Evolutionary conservation across 2,797 vertebrate genomes (phyloP), one percentile per base, ranked within the genome.

Genomic region (Telmatherina bonti): DNA sequence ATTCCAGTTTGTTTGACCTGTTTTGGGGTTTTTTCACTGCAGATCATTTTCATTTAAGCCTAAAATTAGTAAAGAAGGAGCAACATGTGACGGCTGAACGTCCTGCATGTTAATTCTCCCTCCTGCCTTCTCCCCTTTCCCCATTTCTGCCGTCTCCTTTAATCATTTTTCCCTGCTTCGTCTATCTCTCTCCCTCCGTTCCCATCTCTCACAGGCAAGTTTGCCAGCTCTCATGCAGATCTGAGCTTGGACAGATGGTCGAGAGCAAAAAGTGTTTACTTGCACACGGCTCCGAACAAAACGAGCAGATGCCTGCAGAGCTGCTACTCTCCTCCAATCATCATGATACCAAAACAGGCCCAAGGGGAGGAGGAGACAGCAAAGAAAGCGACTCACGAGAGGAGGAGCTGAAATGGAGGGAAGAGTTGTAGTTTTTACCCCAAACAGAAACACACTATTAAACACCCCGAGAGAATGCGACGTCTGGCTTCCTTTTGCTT

Each of bases 301-400:
- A 89, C 54, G 82, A 92, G 86, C 91, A 93, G 93, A 93, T 92
- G 92, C 89, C 88, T 74, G 79, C 82, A 59, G 88, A 89, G 89
- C 88, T 43, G 77, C 76, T 72, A 79, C 88, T 74, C 60, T 66
- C 64, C 72, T 61, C 67, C 81, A 61, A 70, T 85, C 79, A 76
- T 79, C 67, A 74, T 45, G 86, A 87, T 70, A 80, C 78, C 22
- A n/a, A 81, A 80, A 72, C 75, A 60, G 62, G 61, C 69, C 72
- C 49, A 35, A 53, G 49, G 74, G 78, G 78, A 73, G 45, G 78
- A 74, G 43, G 63, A 64, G 36, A 71, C 56, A 56, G 38, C 36
- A 29, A 9, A 18, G 47, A 58, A 56, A 33, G 16, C 45, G 2
- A 26, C 0, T 26, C 31, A 29, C 45, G 26, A 18, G 55, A 24